These are phyloP conservation scores for Parazoanthus swiftii DNA, from an alignment of 92 coral and sea anemone species.

Conservation along the genomic window DNA sequence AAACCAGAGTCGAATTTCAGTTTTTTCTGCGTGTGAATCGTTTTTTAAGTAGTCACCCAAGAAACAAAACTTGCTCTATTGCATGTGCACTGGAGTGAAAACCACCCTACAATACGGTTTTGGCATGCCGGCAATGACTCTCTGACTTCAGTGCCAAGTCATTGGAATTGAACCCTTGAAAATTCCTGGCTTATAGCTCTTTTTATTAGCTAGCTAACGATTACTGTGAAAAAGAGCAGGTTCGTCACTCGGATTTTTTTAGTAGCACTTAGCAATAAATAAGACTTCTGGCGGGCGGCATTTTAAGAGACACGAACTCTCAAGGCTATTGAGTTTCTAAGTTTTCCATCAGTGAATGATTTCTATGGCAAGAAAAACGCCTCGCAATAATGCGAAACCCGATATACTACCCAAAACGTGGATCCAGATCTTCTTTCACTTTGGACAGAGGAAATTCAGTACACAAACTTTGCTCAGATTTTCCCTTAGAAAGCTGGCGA, in stretches of 20 bases:
- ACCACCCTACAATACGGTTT: background rate
- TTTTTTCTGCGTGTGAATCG: background rate
- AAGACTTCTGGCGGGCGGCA: background rate
- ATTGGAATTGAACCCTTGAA: background rate
- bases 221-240: background rate
- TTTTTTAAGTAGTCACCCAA: background rate
- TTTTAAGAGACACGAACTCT: slow-evolving; percentile 7
- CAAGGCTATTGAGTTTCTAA: slow-evolving; percentile 36
- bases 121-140: background rate
- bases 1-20: background rate
- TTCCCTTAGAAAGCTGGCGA: background rate
- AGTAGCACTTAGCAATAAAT: background rate
- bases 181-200: background rate
- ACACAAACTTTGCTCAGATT: background rate
- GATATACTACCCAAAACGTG: slow-evolving; percentile 3
- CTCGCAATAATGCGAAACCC: slow-evolving; percentile 25
- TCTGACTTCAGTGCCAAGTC: background rate
- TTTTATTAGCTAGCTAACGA: background rate
- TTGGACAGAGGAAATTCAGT: background rate
- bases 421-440: background rate
- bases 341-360: slow-evolving; percentile 16
- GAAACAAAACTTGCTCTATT: background rate
- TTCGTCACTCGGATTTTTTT: background rate
- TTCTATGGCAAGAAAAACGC: slow-evolving; percentile 35
- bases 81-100: background rate